Percentiles rank a stretch among this genome's conserved stretches.
Evolutionary conservation across 2,797 vertebrate species (phyloP).

Genomic region (Lerista edwardsae): DNA sequence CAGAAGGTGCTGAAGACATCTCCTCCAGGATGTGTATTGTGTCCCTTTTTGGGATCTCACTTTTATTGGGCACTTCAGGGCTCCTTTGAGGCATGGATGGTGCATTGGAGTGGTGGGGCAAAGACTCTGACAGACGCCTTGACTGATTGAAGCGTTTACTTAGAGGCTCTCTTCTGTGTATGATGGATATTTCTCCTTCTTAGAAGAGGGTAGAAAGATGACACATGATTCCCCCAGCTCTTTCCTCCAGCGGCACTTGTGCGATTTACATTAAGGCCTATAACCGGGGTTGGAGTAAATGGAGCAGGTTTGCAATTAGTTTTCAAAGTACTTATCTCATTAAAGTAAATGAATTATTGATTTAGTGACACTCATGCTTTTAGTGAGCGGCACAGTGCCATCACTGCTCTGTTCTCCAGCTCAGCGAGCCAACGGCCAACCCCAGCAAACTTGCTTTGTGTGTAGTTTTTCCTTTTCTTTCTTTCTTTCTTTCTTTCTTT

Average conservation of each 20-base stretch:
- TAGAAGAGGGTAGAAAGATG: conserved; percentile 55
- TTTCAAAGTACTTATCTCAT: conserved; percentile 97
- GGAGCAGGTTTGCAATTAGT: conserved; percentile 93
- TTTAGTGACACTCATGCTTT: conserved; percentile 94
- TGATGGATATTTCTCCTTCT: conserved; percentile 56
- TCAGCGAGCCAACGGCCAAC: conserved; percentile 62
- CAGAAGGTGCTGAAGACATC: neutral
- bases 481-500: neutral
- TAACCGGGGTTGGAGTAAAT: conserved; percentile 86
- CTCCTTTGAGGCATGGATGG: neutral
- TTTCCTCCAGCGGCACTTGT: conserved; percentile 63
- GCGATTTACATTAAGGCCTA: conserved; percentile 84
- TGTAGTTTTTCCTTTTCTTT: conserved; percentile 18
- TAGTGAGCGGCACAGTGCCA: conserved; percentile 86
- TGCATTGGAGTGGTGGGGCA: neutral
- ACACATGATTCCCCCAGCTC: conserved; percentile 44
- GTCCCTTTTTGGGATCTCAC: neutral
- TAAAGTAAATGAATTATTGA: conserved; percentile 99
- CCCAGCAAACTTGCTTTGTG: conserved; percentile 51
- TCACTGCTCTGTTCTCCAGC: conserved; percentile 81
- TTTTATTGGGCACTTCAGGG: neutral
- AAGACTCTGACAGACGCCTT: accelerated
- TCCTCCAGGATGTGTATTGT: neutral
- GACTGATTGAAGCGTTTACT: accelerated
- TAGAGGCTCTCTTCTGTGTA: neutral